phyloP scores from a whole-genome alignment of 1,140 invertebrate species.

The Plodia interpunctella region DNA sequence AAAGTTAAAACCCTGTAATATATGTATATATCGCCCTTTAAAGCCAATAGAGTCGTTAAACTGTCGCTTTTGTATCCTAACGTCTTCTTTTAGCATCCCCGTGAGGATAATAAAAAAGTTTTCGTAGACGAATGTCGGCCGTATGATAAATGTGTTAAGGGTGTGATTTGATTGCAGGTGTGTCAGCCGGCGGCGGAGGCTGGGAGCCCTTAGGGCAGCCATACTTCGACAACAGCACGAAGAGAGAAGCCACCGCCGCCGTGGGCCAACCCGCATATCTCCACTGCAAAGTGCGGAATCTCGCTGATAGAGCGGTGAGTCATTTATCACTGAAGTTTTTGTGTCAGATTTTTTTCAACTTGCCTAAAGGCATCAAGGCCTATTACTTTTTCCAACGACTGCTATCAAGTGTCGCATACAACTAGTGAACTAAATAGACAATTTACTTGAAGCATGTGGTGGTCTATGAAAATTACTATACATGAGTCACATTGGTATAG shows the following conservation, averaged over 20 bases:
- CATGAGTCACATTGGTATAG: no score
- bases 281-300: conserved; percentile 89
- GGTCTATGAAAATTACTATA: no score
- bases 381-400: no score
- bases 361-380: no score
- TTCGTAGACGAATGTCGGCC: not conserved
- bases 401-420: no score
- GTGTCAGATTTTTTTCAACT: no score
- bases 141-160: not conserved
- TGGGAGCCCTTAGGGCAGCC: conserved; percentile 87
- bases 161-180: conserved; percentile 36
- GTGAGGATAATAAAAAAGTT: conserved; percentile 1
- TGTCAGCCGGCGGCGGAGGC: conserved; percentile 62
- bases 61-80: conserved; percentile 4
- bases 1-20: not conserved
- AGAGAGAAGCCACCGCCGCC: conserved; percentile 88
- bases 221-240: conserved; percentile 93
- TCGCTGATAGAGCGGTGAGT: conserved; percentile 92
- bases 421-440: no score
- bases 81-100: conserved; percentile 1
- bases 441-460: no score
- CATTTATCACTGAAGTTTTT: not conserved
- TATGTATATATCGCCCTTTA: conserved; percentile 4
- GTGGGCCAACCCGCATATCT: conserved; percentile 91
- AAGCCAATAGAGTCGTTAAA: conserved; percentile 4